A percentile compares a stretch with the other conserved stretches of the same genome.
These are phyloP conservation scores for Agonopterix alstromeriana DNA, from an alignment of 2,888 invertebrate genomes.

Conservation along the genomic window DNA sequence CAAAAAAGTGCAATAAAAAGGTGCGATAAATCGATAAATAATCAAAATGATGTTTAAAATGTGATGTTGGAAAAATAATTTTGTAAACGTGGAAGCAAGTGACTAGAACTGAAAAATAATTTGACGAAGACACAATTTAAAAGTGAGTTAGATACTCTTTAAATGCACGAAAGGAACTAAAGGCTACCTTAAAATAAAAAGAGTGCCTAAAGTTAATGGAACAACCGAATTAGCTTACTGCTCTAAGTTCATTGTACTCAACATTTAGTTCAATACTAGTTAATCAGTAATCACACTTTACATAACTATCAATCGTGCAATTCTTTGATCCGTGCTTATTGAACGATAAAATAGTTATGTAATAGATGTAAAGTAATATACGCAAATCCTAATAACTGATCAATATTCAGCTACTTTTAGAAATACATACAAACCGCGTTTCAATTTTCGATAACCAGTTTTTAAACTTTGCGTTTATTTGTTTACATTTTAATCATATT, in stretches of 20 bases:
- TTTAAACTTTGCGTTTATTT: too few relatives aligned
- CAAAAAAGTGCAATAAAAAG: slow-evolving; percentile 9
- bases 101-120: slow-evolving; percentile 60
- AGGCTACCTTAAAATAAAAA: slow-evolving; percentile 15
- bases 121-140: slow-evolving; percentile 29
- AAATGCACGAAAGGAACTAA: slow-evolving; percentile 62
- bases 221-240: slow-evolving; percentile 35
- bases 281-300: too few relatives aligned
- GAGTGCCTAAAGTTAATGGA: slow-evolving; percentile 26
- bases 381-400: too few relatives aligned
- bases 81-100: slow-evolving; percentile 46
- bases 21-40: neutral
- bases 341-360: too few relatives aligned
- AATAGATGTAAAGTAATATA: too few relatives aligned
- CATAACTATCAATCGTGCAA: too few relatives aligned
- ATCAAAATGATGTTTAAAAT: neutral
- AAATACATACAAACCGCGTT: too few relatives aligned
- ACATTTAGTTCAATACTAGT: slow-evolving; percentile 6
- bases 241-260: slow-evolving; percentile 47
- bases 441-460: too few relatives aligned
- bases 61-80: slow-evolving; percentile 6
- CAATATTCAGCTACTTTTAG: too few relatives aligned
- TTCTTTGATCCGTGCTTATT: too few relatives aligned
- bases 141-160: slow-evolving; percentile 18
- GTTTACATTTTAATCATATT: too few relatives aligned